Conservation (phyloP, 2,888 invertebrate genomes). For the Ornithoptera priamus region DNA sequence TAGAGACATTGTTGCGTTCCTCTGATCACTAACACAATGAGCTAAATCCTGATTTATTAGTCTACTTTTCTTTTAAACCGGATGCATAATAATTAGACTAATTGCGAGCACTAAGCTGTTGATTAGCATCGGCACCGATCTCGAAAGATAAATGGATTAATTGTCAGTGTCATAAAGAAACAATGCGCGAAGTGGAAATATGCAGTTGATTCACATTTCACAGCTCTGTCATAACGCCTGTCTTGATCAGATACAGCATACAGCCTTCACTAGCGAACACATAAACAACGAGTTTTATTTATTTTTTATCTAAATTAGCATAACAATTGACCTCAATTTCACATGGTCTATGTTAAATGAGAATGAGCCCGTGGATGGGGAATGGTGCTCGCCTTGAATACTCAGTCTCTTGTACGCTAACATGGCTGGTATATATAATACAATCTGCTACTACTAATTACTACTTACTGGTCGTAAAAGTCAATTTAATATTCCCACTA, state of each 20-base stretch:
- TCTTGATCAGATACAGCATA: neutral
- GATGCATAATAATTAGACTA: slow-evolving; percentile 14
- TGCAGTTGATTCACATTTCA: neutral
- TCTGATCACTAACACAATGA: neutral
- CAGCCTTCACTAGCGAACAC: neutral
- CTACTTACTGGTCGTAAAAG: no score
- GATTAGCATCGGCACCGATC: neutral
- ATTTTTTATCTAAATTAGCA: no score
- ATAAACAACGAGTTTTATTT: neutral
- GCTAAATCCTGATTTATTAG: slow-evolving; percentile 7
- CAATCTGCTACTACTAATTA: no score
- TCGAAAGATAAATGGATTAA: slow-evolving; percentile 11
- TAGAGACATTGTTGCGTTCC: neutral
- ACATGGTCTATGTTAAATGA: no score
- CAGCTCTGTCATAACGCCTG: neutral
- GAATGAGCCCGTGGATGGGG: no score
- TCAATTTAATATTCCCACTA: no score
- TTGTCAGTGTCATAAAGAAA: neutral
- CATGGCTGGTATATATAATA: no score
- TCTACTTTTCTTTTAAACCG: slow-evolving; percentile 2
- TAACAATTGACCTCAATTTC: no score
- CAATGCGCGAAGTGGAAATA: slow-evolving; percentile 20
- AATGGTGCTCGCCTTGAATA: no score
- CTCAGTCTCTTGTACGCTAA: no score
- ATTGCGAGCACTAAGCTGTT: neutral